phyloP scores from a whole-genome alignment of 2,888 invertebrate genomes.

The Leistus spinibarbis region DNA sequence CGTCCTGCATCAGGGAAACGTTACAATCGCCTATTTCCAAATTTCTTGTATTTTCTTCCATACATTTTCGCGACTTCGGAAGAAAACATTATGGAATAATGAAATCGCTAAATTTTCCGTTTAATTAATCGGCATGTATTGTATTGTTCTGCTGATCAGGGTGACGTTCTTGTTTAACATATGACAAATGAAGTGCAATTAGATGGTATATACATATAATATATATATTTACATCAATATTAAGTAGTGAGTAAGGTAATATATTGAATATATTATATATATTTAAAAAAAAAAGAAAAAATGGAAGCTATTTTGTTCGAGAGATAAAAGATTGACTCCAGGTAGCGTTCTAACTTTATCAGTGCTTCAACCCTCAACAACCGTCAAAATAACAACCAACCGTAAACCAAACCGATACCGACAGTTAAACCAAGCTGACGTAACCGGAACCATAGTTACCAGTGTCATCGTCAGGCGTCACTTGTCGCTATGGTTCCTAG shows the following conservation, averaged over 20 bases:
- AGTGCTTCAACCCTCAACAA: conserved; percentile 58
- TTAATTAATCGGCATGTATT: neutral
- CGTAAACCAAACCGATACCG: conserved; percentile 64
- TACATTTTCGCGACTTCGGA: neutral
- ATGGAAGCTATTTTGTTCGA: conserved; percentile 66
- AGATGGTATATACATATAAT: conserved; percentile 64
- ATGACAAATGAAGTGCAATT: conserved; percentile 67
- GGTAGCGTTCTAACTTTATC: conserved; percentile 56
- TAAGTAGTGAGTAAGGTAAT: conserved; percentile 59
- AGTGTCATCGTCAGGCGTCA: neutral
- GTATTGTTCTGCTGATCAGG: conserved; percentile 5
- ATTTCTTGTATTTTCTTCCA: neutral
- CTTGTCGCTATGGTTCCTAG: neutral
- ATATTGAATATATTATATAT: conserved; percentile 61
- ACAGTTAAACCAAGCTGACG: conserved; percentile 55
- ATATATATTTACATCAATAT: conserved; percentile 63
- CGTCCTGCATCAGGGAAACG: conserved; percentile 1
- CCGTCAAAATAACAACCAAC: conserved; percentile 59
- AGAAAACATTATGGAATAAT: neutral
- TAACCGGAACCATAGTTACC: neutral
- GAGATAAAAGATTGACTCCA: conserved; percentile 70
- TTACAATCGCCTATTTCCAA: neutral
- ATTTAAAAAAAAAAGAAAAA: conserved; percentile 53
- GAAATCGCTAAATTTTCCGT: neutral
- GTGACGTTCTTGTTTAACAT: conserved; percentile 53